Evolutionary conservation across 2,888 invertebrate species (phyloP), one percentile per base, ranked within the genome.

Genomic region (Agrochola macilenta): DNA sequence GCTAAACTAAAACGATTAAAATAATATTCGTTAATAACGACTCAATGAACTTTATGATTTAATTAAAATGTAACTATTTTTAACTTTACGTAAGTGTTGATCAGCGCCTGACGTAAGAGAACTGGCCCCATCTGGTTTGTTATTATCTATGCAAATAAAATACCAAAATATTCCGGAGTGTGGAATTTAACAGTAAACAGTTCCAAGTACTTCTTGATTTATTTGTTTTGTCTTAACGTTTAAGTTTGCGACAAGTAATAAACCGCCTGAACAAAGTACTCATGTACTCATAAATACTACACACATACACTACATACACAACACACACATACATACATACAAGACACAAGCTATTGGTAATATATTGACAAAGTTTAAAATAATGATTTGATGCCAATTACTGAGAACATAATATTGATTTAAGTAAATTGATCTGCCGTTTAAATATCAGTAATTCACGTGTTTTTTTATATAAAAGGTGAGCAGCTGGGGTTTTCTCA

Each of bases 171-270:
- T 79, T 74, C 70, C 75, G 49, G 58, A 52, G 54, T 66, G 20
- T 76, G 76, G 78, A 84, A 85, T 85, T 82, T 79, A 81, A 84
- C 79, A 78, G 77, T 83, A 85, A 88, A 81, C 76, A 81, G 20
- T 71, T 66, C 58, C 49, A 60, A 68, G 74, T 73, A 76, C 12
- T 60, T 80, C 0, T n/a, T 43, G n/a, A 66, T 73, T 60, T 86
- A 52, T 85, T 83, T 70, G 46, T 74, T 72, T 58, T 57, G 26
- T 69, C 23, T 39, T 64, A 26, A 69, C 54, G 63, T 79, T 43
- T 52, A 49, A 43, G 30, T 77, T 64, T 23, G 39, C 35, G 26
- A 52, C 68, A 52, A 68, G 43, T 76, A 8, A 43, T 46, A 23
- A 26, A 57, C 54, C 35, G 20, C 43, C 26, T 35, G 14, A 14